Evolutionary conservation across 1,140 invertebrate species (phyloP), one percentile per base, ranked within the genome.

Genomic region (Drosophila hydei): DNA sequence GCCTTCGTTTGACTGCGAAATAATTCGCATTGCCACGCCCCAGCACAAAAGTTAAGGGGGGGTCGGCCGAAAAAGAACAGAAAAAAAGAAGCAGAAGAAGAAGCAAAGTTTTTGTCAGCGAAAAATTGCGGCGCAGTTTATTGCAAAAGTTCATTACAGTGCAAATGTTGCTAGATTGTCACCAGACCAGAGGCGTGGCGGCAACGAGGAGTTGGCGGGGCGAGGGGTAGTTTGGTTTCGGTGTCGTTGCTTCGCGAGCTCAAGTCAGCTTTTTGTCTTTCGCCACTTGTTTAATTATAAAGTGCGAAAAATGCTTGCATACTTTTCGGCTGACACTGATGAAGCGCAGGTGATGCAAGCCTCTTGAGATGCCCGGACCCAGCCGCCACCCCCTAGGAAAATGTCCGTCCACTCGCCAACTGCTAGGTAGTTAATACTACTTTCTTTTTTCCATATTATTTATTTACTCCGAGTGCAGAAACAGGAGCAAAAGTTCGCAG

Each of bases 81-180:
- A 85, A 85, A 85, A 58, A 33, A 3, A 33, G 30, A 33, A 8
- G 30, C 11, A 6, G 7, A 7, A 27, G 25, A 33, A 6, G 12
- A 11, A 33, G 9, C 30, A 33, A 33, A 33, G 30, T 33, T 33
- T 87, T 87, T 87, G 81, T 87, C 81, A 87, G 81, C 81, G 81
- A 87, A 87, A 87, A 87, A 87, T 87, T 87, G 81, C 81, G 83
- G 81, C 81, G 77, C 81, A 87, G 81, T 87, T 87, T 87, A 87
- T 87, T 87, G 81, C 81, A 87, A 87, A 87, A 87, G 81, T 87
- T 87, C 81, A 87, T 87, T 87, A 87, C 81, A 88, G 81, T 87
- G 77, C 81, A 87, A 87, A 87, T 87, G 81, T 87, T 87, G 74
- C 81, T 67, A 75, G 71, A 62, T 63, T 69, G 70, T 62, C 50